Conservation (phyloP, 2,113 vertebrate species). For the Hippolais icterina region DNA sequence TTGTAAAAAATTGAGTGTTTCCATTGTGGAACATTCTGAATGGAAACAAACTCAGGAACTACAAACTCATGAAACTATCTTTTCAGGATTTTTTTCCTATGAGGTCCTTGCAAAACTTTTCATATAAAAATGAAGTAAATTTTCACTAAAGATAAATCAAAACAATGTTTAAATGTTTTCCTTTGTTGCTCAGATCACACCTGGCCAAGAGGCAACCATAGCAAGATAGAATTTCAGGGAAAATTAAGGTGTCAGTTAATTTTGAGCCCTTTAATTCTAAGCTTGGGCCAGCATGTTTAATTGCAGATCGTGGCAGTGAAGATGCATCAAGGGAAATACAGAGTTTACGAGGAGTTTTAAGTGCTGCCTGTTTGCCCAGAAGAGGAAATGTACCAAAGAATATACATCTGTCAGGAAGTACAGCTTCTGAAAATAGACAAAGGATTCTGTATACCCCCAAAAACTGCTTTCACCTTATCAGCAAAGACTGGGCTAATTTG, state of each 20-base stretch:
- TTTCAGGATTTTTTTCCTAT: not conserved
- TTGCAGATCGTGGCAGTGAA: not conserved
- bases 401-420: constrained; percentile 22
- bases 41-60: not conserved
- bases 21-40: not conserved
- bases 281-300: not conserved
- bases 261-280: not conserved
- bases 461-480: not conserved
- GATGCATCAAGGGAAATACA: not conserved
- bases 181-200: not conserved
- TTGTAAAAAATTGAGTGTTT: not conserved
- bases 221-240: too few species aligned
- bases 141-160: not conserved
- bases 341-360: not conserved
- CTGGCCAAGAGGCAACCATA: accelerated
- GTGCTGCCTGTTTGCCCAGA: not conserved
- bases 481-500: not conserved
- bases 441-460: not conserved
- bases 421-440: constrained; percentile 44
- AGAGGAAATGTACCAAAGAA: constrained; percentile 33
- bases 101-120: not conserved
- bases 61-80: too few species aligned
- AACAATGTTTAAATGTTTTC: not conserved
- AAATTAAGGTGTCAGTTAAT: not conserved
- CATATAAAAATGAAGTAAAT: not conserved